Base-by-base conservation (phyloP, 2,888 invertebrate species). In the Hirudinaria manillensis region DNA sequence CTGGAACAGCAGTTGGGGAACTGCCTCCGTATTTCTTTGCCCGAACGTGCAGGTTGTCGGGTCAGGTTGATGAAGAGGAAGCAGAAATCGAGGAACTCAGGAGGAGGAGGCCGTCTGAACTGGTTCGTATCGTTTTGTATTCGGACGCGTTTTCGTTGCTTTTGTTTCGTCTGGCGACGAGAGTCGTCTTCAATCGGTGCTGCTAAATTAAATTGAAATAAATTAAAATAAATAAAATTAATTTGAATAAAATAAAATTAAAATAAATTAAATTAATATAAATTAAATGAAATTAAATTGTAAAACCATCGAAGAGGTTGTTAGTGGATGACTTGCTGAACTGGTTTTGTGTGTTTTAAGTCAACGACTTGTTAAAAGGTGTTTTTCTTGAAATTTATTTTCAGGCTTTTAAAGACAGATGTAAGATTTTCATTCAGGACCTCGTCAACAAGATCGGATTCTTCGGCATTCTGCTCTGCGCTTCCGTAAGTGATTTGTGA, bases 11-110 rank as follows among this genome's bases (percentile, higher is more conserved):
- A 0, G 88, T 99, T n/a, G 99, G 99, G 0, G 99, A 99, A 85
- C 86, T 99, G 79, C 99, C 99, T 3, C 99, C 99, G 0, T 99
- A 99, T 88, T 99, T 99, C 87, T 97, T 99, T 96, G 99, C 99
- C n/a, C 88, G 94, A 77, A 96, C 98, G 13, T 86, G 87, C 3
- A 81, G 88, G 34, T 81, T 88, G 53, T 87, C 87, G 2, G 88
- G 88, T 0, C 82, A 85, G 73, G 82, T 86, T 0, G 88, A 88
- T 74, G 87, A 83, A 72, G 84, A 85, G 77, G 80, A 81, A 83
- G 80, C 84, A 73, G 85, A 85, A 77, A 80, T 84, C 36, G 83
- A 84, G 77, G 84, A 84, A 74, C 79, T 85, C 19, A 80, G 84
- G 10, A 55, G 21, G 72, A 51, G 55, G 32, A 53, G 45, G 16